Base-by-base conservation (phyloP, 1,140 invertebrate genomes). In the Drosophila mojavensis region DNA sequence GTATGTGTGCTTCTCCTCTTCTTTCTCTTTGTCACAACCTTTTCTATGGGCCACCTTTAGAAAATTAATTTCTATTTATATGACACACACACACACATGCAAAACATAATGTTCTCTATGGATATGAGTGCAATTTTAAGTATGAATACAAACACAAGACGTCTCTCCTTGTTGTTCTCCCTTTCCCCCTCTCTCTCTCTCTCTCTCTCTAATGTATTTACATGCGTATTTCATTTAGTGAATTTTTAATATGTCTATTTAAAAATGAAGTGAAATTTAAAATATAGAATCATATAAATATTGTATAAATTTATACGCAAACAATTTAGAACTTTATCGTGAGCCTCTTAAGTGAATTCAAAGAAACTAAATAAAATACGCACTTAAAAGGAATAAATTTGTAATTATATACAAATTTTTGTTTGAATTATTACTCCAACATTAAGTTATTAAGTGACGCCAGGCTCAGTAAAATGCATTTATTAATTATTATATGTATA, bases 51-150 rank as follows among this genome's bases (percentile, higher is more conserved):
- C 55, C 66, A 47, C 30, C 60, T 63, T 68, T 75, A 64, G 53
- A 64, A 75, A 70, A 53, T 62, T 11, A 26, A 60, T 28, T 63
- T 75, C 59, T 64, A 64, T 67, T 68, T 72, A 60, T 67, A 50
- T 30, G 15, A 17, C 30, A 33, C 39, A 28, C 45, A 59, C 45
- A 59, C 45, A 43, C 36, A 39, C 36, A 39, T 43, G 26, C 43
- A n/a, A 33, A 59, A 20, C 20, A 58, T 48, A 50, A 59, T 54
- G 41, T 24, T 17, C 68, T n/a, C 24, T 9, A 33, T 58, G n/a
- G 30, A 45, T 64, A 64, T 28, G 30, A 63, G 17, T 50, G 30
- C 24, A 5, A 60, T 28, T 47, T 30, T 30, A 11, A 39, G 53
- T 58, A 43, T 67, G 70, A 33, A 53, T 63, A 58, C 62, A 17